Conservation (phyloP, 2,113 vertebrate species). For the Chloroceryle aenea region DNA sequence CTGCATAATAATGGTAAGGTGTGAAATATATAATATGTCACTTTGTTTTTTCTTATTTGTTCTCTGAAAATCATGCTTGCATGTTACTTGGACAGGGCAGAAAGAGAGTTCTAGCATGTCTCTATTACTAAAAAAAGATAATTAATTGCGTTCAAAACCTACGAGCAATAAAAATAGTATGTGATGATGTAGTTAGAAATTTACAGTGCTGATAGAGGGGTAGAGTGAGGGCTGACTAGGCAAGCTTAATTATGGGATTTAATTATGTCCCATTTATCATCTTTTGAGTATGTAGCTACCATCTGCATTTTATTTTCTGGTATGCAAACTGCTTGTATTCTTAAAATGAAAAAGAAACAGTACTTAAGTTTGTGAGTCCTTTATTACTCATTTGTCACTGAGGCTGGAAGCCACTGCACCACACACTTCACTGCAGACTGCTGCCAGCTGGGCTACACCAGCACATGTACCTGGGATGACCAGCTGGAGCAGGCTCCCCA, state of each 20-base stretch:
- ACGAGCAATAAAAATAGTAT: background rate
- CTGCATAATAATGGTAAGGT: background rate
- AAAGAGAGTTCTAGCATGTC: background rate
- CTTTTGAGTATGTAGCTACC: background rate
- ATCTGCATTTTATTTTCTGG: background rate
- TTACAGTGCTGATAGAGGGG: background rate
- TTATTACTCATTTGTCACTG: background rate
- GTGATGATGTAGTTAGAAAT: background rate
- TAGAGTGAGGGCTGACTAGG: background rate
- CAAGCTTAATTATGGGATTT: background rate
- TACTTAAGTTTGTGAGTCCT: background rate
- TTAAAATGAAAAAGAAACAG: background rate
- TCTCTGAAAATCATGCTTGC: background rate
- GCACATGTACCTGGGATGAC: rapidly evolving
- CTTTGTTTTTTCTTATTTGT: background rate
- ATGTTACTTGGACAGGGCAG: background rate
- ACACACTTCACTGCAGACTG: background rate
- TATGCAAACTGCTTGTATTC: background rate
- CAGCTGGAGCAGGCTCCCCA: background rate
- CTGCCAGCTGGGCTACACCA: background rate
- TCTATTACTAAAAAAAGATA: background rate
- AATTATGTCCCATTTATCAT: background rate
- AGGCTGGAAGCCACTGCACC: too few species aligned
- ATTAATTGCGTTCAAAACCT: background rate
- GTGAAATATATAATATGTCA: background rate